Evolutionary conservation across 2,113 vertebrate genomes (phyloP).

Genomic region (Pterocles orientalis): DNA sequence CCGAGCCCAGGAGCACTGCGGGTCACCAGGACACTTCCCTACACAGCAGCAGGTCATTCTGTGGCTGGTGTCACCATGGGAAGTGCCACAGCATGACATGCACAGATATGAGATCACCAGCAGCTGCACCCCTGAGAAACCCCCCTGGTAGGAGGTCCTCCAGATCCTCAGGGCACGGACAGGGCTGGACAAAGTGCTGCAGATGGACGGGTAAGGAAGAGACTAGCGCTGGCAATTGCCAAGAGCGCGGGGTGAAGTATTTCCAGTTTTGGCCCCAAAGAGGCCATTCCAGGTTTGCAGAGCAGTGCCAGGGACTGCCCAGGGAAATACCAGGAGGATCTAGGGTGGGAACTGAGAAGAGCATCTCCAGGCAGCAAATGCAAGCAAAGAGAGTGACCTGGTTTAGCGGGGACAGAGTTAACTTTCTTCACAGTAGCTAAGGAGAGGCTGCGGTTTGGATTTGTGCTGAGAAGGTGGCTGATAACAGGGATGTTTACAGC

Average conservation of each 20-base stretch:
- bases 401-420: too few species aligned
- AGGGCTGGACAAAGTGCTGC: neutral
- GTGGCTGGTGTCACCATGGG: neutral
- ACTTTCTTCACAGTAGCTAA: too few species aligned
- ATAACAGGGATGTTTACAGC: too few species aligned
- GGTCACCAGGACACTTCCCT: neutral
- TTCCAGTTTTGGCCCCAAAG: neutral
- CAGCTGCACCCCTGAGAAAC: neutral
- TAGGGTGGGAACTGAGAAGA: neutral
- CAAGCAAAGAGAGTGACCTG: neutral
- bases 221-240: neutral
- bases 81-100: accelerated
- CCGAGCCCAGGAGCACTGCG: neutral
- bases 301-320: neutral
- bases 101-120: accelerated
- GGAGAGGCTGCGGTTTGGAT: too few species aligned
- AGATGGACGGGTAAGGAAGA: neutral
- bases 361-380: neutral
- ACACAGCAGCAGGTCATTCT: neutral
- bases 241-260: neutral
- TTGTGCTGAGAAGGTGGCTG: too few species aligned
- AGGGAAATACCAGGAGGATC: neutral
- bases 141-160: neutral
- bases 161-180: neutral
- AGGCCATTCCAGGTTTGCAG: neutral